These are phyloP conservation scores for Carassius carassius DNA, from an alignment of 2,113 vertebrate species.

Conservation along the genomic window DNA sequence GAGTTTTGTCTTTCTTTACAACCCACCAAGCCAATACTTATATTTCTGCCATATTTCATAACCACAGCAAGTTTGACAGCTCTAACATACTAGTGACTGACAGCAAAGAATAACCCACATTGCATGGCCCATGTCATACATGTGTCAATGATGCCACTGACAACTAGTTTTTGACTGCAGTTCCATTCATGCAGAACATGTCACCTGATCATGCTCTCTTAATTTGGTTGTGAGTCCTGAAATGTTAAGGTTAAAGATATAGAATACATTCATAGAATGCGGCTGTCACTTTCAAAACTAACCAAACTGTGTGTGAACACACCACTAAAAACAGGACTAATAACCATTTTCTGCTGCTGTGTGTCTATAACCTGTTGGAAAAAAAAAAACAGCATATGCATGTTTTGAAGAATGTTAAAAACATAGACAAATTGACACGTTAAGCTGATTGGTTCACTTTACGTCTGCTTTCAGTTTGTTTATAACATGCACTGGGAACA, in stretches of 20 bases:
- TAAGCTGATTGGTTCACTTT: neutral
- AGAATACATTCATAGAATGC: neutral
- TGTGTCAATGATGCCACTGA: neutral
- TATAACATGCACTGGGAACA: neutral
- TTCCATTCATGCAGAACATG: neutral
- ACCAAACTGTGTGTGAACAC: neutral
- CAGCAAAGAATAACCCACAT: neutral
- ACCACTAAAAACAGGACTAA: neutral
- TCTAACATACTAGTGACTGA: neutral
- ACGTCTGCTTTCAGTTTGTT: neutral
- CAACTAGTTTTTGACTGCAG: constrained; percentile 6
- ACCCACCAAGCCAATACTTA: neutral
- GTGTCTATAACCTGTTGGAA: neutral
- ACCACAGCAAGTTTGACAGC: neutral
- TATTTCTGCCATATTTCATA: neutral
- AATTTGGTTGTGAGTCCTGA: neutral
- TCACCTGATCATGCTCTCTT: neutral
- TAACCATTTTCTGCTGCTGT: neutral
- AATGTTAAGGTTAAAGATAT: neutral
- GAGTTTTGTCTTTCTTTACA: neutral
- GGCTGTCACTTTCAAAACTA: neutral
- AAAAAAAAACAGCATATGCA: too few relatives aligned
- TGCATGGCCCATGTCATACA: neutral
- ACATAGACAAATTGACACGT: neutral
- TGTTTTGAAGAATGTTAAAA: neutral